Base-by-base conservation (phyloP, 2,113 vertebrate species). In the Psettodes erumei region DNA sequence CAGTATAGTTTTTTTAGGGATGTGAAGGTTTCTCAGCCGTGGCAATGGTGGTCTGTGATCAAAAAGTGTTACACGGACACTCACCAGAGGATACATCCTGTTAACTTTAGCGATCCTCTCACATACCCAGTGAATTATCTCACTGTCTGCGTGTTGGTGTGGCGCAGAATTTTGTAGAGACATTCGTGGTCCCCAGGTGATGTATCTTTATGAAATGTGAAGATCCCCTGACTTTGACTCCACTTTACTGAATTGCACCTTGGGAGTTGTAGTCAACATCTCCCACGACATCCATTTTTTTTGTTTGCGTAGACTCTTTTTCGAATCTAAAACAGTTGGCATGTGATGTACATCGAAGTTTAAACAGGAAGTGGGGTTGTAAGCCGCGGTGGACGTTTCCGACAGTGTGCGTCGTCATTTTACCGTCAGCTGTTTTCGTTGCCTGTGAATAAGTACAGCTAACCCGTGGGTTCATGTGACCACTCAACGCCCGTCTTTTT, bases 361-460 rank as follows among this genome's bases (percentile, higher is more conserved):
- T 2, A 45, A 67, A 38, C 11, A 28, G 48, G 43, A 78, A 71
- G 51, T n/a, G 11, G 37, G 33, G 6, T 21, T 64, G 61, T 47
- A 64, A 19, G 27, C 4, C 8, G 42, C 12, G 21, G 27, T 32
- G 16, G 27, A 76, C 21, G 30, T 18, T 56, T 56, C n/a, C 2
- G 25, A 13, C 40, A 56, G 53, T 62, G 18, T 0, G 23, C 5
- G 1, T 18, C 63, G 38, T 27, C 35, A 47, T 45, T 64, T 45
- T 2, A 53, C 50, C 3, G 25, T 27, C 12, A 25, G n/a, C 25
- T 53, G 16, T 28, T 28, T 6, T 16, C 16, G 4, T 53, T 28
- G 23, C 48, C 27, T 12, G 4, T 5, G 2, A 30, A 30, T 30
- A 18, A 54, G 18, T 8, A 1, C 8, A 16, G 32, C 8, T 19